Percentiles rank a stretch among this genome's conserved stretches.
Evolutionary conservation across 2,888 invertebrate species (phyloP).

Genomic region (Eubasilissa splendida): DNA sequence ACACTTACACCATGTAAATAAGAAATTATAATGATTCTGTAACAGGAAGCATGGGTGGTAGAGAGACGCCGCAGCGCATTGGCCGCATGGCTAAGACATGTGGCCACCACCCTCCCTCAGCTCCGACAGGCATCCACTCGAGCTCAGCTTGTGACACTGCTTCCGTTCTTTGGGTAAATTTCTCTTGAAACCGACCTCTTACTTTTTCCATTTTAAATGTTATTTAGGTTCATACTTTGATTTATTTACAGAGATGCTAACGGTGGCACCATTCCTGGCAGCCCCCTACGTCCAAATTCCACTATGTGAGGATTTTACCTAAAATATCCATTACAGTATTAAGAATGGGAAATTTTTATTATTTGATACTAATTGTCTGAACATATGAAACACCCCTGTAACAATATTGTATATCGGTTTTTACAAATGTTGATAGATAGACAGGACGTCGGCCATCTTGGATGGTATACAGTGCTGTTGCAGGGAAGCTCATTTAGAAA

Average conservation of each 20-base stretch:
- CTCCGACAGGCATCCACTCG: conserved; percentile 84
- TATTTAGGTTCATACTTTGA: not conserved
- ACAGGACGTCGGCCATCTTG: too few relatives aligned
- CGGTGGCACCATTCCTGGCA: conserved; percentile 17
- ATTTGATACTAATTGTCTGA: too few relatives aligned
- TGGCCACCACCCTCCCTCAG: conserved; percentile 86
- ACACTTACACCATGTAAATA: too few relatives aligned
- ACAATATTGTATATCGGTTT: too few relatives aligned
- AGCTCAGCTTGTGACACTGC: conserved; percentile 82
- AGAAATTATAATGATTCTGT: too few relatives aligned
- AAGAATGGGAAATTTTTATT: too few relatives aligned
- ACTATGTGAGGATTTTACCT: not conserved
- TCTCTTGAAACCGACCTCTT: too few relatives aligned
- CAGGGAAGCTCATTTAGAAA: too few relatives aligned
- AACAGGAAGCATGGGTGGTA: conserved; percentile 85
- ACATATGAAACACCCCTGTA: too few relatives aligned
- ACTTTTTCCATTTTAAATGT: not conserved
- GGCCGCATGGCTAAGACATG: conserved; percentile 89
- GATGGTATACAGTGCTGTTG: too few relatives aligned
- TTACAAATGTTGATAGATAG: too few relatives aligned
- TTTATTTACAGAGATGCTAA: conserved; percentile 27
- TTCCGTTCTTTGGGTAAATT: conserved; percentile 90
- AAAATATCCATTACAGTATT: too few relatives aligned
- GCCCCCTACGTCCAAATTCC: conserved; percentile 4
- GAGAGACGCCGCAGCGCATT: conserved; percentile 88